These are phyloP conservation scores for Phalacrocorax brasilianus DNA, from an alignment of 2,113 vertebrate genomes.

Conservation along the genomic window DNA sequence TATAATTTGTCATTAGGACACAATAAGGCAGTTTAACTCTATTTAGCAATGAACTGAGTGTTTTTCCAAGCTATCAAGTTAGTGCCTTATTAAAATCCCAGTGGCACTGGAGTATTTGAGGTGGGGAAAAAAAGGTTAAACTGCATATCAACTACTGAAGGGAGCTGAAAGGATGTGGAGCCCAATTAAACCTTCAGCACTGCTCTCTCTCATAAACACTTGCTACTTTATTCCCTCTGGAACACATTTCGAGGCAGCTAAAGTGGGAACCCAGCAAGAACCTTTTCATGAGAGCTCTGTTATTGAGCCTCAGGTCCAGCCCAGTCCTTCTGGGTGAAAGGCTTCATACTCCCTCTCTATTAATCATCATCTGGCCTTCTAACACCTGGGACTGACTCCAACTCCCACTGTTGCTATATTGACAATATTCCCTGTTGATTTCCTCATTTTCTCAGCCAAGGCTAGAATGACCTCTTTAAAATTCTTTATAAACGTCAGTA, in stretches of 20 bases:
- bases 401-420: constrained; percentile 83
- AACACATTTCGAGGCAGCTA: constrained; percentile 70
- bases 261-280: constrained; percentile 75
- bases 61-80: constrained; percentile 59
- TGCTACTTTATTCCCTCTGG: constrained; percentile 76
- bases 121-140: constrained; percentile 80
- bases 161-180: constrained; percentile 72
- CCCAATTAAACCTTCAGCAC: constrained; percentile 84
- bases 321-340: constrained; percentile 76
- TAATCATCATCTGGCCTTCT: constrained; percentile 80
- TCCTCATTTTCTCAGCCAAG: constrained; percentile 84
- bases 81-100: constrained; percentile 71
- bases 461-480: constrained; percentile 90
- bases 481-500: constrained; percentile 94
- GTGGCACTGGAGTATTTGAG: constrained; percentile 60
- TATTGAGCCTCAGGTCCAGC: constrained; percentile 74
- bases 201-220: constrained; percentile 70
- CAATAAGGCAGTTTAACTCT: constrained; percentile 57
- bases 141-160: constrained; percentile 78
- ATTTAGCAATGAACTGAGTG: constrained; percentile 57
- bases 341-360: constrained; percentile 74
- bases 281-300: constrained; percentile 70
- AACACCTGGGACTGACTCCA: constrained; percentile 82
- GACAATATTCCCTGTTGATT: constrained; percentile 89
- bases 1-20: constrained; percentile 31